Evolutionary conservation across 2,113 vertebrate species (phyloP).

Genomic region (Pelobates fuscus): DNA sequence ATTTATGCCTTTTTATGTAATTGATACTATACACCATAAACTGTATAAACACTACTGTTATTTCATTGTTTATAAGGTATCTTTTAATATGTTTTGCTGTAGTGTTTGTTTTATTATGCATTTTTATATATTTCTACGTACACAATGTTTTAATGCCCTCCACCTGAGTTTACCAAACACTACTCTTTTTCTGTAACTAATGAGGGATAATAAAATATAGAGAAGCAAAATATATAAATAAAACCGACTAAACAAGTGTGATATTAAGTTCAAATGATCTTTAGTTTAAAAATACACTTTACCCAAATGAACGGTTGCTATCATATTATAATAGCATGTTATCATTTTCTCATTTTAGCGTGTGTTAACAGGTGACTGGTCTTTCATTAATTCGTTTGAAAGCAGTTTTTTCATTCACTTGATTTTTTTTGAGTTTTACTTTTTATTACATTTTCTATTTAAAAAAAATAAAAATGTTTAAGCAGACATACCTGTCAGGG

Average conservation of each 20-base stretch:
- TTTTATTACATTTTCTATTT: not conserved
- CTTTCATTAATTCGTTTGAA: constrained; percentile 40
- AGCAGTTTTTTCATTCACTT: constrained; percentile 30
- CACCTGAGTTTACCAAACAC: too few species aligned
- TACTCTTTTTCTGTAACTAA: not conserved
- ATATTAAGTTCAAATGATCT: not conserved
- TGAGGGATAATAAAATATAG: not conserved
- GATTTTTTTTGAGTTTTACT: constrained; percentile 8
- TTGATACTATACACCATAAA: too few species aligned
- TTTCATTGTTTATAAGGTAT: too few species aligned
- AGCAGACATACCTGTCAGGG: constrained; percentile 29
- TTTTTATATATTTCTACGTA: too few species aligned
- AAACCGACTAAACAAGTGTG: not conserved
- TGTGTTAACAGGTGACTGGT: constrained; percentile 18
- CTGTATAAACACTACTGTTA: too few species aligned
- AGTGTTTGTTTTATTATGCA: too few species aligned
- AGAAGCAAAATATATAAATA: not conserved
- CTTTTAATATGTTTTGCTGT: too few species aligned
- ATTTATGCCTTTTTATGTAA: too few species aligned
- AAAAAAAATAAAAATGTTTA: constrained; percentile 26
- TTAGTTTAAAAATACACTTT: not conserved
- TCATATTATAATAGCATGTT: constrained; percentile 32
- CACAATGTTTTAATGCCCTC: too few species aligned
- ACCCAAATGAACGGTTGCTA: not conserved
- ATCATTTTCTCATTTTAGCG: constrained; percentile 16